Base-by-base conservation (phyloP, 2,888 invertebrate genomes). In the Volucella inanis region DNA sequence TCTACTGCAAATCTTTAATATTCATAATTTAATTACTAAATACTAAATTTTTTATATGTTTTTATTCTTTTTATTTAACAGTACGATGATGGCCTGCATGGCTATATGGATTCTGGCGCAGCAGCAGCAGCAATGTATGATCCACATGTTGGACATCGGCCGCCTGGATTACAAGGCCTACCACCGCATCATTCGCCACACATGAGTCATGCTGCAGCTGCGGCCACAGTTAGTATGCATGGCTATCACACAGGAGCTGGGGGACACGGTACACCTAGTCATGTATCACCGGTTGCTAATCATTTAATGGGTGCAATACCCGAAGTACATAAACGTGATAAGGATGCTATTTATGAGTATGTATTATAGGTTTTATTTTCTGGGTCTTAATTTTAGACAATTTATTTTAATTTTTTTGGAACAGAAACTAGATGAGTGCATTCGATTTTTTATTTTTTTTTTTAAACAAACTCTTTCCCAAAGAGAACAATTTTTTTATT, bases 341-440 rank as follows among this genome's bases (percentile, higher is more conserved):
- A 98, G 94, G 98, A 98, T 94, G 98, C 98, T 92, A 98, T 98
- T 93, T 98, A 98, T 94, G 98, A 98, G 98, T 98, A 95, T 97
- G 97, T 95, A 89, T 79, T 74, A 70, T 75, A 80, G 71, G 79
- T 77, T 79, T 79, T 67, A 14, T 41, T 67, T 71, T 47, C 47
- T 49, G 50, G 31, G 70, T 61, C 39, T 15, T 18, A 11, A 10
- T 41, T 39, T 82, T 18, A 18, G 10, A 50, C 15, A 43, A 52
- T 47, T 43, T 22, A 11, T 64, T 72, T 49, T 61, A 50, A 10
- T 57, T 49, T 57, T n/a, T 65, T 59, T 47, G 3, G 2, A 1
- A 22, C 3, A 22, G 22, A 31, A 31, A 78, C 49, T 83, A 83
- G 82, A 83, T 78, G 70, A 83, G 82, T 78, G 82, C 77, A 82